phyloP scores from a whole-genome alignment of 2,888 invertebrate species.

The Cheiracanthium punctorium region DNA sequence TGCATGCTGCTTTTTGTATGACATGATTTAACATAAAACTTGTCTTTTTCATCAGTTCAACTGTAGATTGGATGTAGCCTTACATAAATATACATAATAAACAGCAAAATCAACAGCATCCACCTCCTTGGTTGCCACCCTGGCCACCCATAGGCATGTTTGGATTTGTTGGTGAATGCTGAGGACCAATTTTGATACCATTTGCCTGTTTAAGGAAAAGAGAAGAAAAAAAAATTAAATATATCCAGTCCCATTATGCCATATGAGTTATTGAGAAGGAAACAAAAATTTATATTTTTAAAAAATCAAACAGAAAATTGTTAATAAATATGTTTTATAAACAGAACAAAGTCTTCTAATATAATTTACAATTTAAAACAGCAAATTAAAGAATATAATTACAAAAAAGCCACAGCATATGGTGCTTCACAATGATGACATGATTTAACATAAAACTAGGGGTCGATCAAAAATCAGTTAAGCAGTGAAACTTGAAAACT shows the following conservation, averaged over 20 bases:
- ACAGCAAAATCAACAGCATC: conserved; percentile 84
- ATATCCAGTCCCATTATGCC: background rate
- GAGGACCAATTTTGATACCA: conserved; percentile 99
- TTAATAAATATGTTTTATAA: too few species aligned
- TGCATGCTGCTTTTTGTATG: background rate
- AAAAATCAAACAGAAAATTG: background rate
- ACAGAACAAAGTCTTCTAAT: too few species aligned
- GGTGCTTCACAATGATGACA: too few species aligned
- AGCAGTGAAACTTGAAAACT: too few species aligned
- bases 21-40: conserved; percentile 18
- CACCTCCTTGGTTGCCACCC: conserved; percentile 86
- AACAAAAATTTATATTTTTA: background rate
- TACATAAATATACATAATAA: conserved; percentile 11
- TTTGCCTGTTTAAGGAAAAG: conserved; percentile 94
- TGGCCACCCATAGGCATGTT: conserved; percentile 87
- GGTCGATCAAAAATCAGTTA: too few species aligned
- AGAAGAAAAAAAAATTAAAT: background rate
- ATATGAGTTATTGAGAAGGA: background rate
- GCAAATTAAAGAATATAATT: too few species aligned
- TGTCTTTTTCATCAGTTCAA: conserved; percentile 33
- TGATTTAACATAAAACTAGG: too few species aligned
- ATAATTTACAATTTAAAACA: too few species aligned
- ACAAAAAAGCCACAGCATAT: too few species aligned
- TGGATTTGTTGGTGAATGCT: conserved; percentile 94
- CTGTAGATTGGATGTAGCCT: conserved; percentile 29